These are phyloP conservation scores for Ruditapes philippinarum DNA, from an alignment of 1,140 invertebrate genomes.

Conservation along the genomic window DNA sequence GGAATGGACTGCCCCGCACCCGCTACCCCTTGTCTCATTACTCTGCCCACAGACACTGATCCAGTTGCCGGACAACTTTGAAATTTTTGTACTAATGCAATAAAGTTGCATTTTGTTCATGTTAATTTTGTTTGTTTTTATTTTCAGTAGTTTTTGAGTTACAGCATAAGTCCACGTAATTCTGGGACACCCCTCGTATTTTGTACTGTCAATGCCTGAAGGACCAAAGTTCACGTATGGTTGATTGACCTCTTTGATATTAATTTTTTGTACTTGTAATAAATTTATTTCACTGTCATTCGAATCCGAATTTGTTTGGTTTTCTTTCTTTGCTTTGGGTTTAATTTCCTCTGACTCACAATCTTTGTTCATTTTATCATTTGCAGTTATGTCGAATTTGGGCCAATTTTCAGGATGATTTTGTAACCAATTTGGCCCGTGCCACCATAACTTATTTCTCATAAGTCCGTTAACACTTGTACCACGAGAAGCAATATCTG, in stretches of 20 bases:
- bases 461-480: neutral
- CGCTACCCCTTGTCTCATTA: too few relatives aligned
- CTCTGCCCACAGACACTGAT: too few relatives aligned
- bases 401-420: neutral
- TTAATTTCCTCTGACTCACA: neutral
- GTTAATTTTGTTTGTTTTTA: too few relatives aligned
- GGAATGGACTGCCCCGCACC: too few relatives aligned
- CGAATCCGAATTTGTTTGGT: neutral
- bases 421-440: conserved; percentile 19
- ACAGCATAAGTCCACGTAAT: too few relatives aligned
- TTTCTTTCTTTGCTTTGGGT: neutral
- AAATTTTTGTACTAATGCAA: too few relatives aligned
- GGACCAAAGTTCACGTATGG: neutral
- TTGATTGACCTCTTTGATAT: neutral
- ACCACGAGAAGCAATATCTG: conserved; percentile 26
- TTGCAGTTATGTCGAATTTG: neutral
- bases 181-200: too few relatives aligned
- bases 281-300: neutral
- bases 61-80: too few relatives aligned
- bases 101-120: too few relatives aligned
- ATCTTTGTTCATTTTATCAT: neutral
- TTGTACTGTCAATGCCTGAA: too few relatives aligned
- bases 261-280: neutral
- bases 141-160: too few relatives aligned
- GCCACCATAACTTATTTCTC: conserved; percentile 6